phyloP scores from a whole-genome alignment of 2,797 vertebrate species.

The Ptychadena robeensis region DNA sequence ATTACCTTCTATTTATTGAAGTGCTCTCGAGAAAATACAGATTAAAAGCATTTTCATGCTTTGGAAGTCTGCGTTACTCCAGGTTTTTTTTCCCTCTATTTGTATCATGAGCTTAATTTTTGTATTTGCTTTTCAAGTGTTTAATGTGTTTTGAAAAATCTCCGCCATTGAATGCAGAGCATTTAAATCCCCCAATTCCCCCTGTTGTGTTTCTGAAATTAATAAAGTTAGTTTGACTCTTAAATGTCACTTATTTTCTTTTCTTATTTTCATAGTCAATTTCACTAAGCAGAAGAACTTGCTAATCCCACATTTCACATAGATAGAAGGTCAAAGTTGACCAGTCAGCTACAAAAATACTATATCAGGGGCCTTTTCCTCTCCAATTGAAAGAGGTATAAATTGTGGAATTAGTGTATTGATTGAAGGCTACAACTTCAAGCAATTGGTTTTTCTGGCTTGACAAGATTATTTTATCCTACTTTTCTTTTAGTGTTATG shows the following conservation, averaged over 20 bases:
- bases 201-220: conserved; percentile 79
- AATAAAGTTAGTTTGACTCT: conserved; percentile 88
- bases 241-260: conserved; percentile 87
- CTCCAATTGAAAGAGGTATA: conserved; percentile 92
- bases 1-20: conserved; percentile 7
- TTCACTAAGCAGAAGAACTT: conserved; percentile 89
- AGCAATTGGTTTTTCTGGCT: conserved; percentile 98
- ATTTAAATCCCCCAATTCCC: conserved; percentile 66
- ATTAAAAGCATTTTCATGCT: conserved; percentile 29
- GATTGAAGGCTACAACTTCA: conserved; percentile 92
- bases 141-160: conserved; percentile 56
- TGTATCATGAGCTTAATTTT: conserved; percentile 50
- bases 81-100: conserved; percentile 32
- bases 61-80: conserved; percentile 20
- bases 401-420: conserved; percentile 99
- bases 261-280: conserved; percentile 91
- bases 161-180: neutral
- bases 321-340: conserved; percentile 98
- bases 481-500: conserved; percentile 99
- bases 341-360: conserved; percentile 98
- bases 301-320: conserved; percentile 90
- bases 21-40: conserved; percentile 5
- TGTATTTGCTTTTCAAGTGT: conserved; percentile 52
- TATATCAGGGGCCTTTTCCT: conserved; percentile 97
- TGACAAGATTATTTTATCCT: conserved; percentile 99